phyloP scores from a whole-genome alignment of 2,797 vertebrate genomes.

The Prunella strophiata region DNA sequence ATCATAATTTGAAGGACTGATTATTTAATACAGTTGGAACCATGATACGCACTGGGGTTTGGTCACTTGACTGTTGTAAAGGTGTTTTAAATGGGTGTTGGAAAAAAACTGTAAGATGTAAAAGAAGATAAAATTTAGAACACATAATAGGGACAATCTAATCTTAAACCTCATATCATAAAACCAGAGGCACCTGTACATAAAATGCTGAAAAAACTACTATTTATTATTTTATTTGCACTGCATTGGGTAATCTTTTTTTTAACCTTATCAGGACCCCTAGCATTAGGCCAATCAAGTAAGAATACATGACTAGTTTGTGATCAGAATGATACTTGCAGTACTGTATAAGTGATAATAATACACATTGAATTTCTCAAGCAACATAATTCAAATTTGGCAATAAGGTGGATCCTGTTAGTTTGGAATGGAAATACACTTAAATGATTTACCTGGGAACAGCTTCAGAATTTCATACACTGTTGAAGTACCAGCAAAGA shows the following conservation, averaged over 20 bases:
- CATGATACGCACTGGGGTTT: not conserved
- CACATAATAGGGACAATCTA: not conserved
- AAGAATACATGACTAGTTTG: not conserved
- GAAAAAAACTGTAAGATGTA: not conserved
- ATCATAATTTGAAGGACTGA: not conserved
- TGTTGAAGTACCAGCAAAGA: not conserved
- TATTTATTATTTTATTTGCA: not conserved
- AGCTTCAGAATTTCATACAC: conserved; percentile 37
- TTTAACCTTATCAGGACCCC: not conserved
- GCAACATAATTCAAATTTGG: not conserved
- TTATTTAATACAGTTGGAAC: not conserved
- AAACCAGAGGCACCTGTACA: not conserved
- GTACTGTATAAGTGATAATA: not conserved
- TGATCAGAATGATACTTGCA: not conserved
- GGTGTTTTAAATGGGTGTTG: not conserved
- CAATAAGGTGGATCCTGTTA: not conserved
- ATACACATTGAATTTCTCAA: not conserved
- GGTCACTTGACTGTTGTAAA: not conserved
- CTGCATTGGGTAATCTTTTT: not conserved
- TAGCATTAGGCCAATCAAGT: not conserved
- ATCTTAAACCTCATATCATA: not conserved
- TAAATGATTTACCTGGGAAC: not conserved
- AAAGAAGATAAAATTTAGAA: not conserved
- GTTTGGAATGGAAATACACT: not conserved
- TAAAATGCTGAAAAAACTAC: not conserved